Percentiles rank a stretch among this genome's conserved stretches.
Conservation (phyloP, 2,113 vertebrate genomes). For the Oenanthe melanoleuca region DNA sequence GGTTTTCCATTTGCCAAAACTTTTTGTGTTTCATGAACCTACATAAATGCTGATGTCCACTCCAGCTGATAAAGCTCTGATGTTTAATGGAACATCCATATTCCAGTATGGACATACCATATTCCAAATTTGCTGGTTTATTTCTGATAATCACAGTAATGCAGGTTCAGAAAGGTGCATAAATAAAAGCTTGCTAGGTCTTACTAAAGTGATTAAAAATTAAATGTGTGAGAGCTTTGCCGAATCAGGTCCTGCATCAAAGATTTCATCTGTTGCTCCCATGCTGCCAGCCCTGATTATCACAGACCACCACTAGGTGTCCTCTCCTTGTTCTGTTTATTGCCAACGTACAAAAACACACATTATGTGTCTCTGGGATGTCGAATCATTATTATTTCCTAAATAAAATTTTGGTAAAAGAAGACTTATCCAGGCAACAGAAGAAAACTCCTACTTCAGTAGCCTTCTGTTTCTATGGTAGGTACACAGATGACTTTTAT, state of each 20-base stretch:
- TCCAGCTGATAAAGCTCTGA: background rate
- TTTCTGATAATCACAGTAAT: background rate
- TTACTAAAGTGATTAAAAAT: background rate
- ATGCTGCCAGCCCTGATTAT: background rate
- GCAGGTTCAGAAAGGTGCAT: background rate
- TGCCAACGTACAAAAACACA: background rate
- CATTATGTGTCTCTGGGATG: background rate
- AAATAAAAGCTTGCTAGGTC: background rate
- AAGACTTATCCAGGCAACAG: background rate
- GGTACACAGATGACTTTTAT: background rate
- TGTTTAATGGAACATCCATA: background rate
- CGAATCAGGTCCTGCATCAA: background rate
- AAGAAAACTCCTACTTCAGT: background rate
- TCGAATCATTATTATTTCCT: background rate
- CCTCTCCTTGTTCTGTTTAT: conserved; percentile 28
- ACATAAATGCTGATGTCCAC: fast-evolving
- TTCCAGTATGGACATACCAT: too few species aligned
- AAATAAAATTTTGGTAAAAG: background rate
- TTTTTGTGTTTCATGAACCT: background rate
- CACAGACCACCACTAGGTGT: conserved; percentile 62
- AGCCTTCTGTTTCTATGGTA: background rate
- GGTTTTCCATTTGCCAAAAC: background rate
- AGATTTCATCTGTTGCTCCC: background rate
- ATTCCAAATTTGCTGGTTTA: background rate
- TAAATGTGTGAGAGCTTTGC: background rate